These are phyloP conservation scores for Pseudorasbora parva DNA, from an alignment of 2,113 vertebrate species.

Conservation along the genomic window DNA sequence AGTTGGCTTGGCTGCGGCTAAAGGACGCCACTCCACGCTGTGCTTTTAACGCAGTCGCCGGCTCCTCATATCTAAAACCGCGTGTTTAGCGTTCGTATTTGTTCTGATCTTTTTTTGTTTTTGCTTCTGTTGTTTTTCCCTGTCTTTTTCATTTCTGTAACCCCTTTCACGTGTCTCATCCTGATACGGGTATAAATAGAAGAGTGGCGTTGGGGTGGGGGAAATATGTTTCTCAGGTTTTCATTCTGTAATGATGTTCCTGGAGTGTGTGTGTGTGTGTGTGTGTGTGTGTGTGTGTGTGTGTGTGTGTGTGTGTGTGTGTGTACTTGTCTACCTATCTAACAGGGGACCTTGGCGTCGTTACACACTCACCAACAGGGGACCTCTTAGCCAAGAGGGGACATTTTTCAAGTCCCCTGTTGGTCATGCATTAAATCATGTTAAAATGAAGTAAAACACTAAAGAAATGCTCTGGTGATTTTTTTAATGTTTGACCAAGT, in stretches of 20 bases:
- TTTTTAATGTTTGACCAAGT: too few relatives aligned
- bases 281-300: not conserved
- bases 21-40: not conserved
- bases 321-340: slow-evolving; percentile 28
- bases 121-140: not conserved
- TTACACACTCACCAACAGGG: too few relatives aligned
- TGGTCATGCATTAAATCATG: too few relatives aligned
- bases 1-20: not conserved
- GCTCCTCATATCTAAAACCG: not conserved
- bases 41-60: not conserved
- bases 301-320: slow-evolving; percentile 12
- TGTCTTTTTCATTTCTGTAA: not conserved
- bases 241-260: slow-evolving; percentile 50
- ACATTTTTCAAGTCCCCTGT: too few relatives aligned
- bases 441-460: too few relatives aligned
- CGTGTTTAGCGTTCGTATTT: slow-evolving; percentile 1
- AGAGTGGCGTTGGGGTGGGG: slow-evolving; percentile 13
- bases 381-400: too few relatives aligned
- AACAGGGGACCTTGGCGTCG: too few relatives aligned
- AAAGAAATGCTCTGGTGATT: too few relatives aligned
- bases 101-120: slow-evolving; percentile 18
- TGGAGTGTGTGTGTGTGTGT: slow-evolving; percentile 32
- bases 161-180: slow-evolving; percentile 35
- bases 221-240: slow-evolving; percentile 5
- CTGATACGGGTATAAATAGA: slow-evolving; percentile 57